Evolutionary conservation across 2,797 vertebrate genomes (phyloP).

Genomic region (Catamblyrhynchus diadema): DNA sequence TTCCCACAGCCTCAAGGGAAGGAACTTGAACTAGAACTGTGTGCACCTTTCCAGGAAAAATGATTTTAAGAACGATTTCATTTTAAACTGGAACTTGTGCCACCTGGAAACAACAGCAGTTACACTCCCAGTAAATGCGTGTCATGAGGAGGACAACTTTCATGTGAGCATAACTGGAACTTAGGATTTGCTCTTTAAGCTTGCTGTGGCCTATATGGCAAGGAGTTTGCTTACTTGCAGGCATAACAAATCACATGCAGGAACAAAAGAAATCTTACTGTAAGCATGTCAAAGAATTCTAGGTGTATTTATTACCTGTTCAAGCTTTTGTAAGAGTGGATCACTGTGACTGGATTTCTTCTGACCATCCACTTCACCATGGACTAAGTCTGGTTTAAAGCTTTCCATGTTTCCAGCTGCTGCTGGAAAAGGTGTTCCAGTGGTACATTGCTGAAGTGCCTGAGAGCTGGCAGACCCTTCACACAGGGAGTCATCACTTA

Average conservation of each 20-base stretch:
- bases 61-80: not conserved
- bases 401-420: not conserved
- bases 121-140: not conserved
- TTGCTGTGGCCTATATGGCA: not conserved
- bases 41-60: not conserved
- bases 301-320: conserved; percentile 79
- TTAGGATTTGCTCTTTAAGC: not conserved
- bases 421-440: not conserved
- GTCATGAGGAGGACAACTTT: not conserved
- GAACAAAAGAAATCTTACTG: not conserved
- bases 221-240: not conserved
- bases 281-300: not conserved
- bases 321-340: conserved; percentile 82
- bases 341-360: conserved; percentile 63
- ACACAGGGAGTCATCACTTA: conserved; percentile 71
- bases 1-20: not conserved
- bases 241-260: not conserved
- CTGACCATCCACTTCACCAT: not conserved
- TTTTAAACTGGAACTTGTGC: not conserved
- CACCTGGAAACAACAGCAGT: not conserved
- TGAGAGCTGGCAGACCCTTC: conserved; percentile 27
- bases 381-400: not conserved
- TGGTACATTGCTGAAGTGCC: not conserved
- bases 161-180: fast-evolving
- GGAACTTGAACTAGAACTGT: not conserved